Evolutionary conservation across 2,888 invertebrate species (phyloP).

Genomic region (Parnassius orleans): DNA sequence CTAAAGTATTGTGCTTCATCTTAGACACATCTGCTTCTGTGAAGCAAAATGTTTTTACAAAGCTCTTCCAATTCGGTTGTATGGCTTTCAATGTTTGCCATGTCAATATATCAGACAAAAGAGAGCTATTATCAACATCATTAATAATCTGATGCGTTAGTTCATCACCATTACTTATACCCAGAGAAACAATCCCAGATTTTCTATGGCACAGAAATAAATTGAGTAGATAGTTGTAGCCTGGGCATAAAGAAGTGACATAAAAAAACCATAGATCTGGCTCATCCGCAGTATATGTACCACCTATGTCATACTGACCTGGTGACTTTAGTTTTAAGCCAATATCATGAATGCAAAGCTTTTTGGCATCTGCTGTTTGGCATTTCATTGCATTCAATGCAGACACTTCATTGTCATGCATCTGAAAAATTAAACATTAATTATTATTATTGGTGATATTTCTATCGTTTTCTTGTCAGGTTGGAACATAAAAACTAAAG

Average conservation of each 20-base stretch:
- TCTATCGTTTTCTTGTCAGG: too few species aligned
- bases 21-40: slow-evolving; percentile 35
- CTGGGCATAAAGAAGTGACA: slow-evolving; percentile 50
- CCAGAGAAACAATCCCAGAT: slow-evolving; percentile 47
- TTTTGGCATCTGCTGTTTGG: slow-evolving; percentile 45
- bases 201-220: slow-evolving; percentile 59
- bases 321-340: slow-evolving; percentile 41
- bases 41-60: slow-evolving; percentile 56
- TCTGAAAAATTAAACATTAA: slow-evolving; percentile 39
- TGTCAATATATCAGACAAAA: slow-evolving; percentile 32
- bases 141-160: slow-evolving; percentile 29
- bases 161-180: slow-evolving; percentile 44
- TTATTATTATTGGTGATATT: too few species aligned
- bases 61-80: slow-evolving; percentile 47
- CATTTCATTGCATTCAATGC: slow-evolving; percentile 42
- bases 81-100: slow-evolving; percentile 45
- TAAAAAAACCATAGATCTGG: slow-evolving; percentile 66
- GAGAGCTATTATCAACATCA: slow-evolving; percentile 17
- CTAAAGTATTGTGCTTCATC: slow-evolving; percentile 40
- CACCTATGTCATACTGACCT: slow-evolving; percentile 60
- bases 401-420: slow-evolving; percentile 40
- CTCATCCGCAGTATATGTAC: slow-evolving; percentile 47
- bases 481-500: too few species aligned
- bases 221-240: slow-evolving; percentile 52
- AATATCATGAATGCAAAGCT: slow-evolving; percentile 51